phyloP scores from a whole-genome alignment of 1,140 invertebrate genomes.

The Lysiphlebus fabarum region DNA sequence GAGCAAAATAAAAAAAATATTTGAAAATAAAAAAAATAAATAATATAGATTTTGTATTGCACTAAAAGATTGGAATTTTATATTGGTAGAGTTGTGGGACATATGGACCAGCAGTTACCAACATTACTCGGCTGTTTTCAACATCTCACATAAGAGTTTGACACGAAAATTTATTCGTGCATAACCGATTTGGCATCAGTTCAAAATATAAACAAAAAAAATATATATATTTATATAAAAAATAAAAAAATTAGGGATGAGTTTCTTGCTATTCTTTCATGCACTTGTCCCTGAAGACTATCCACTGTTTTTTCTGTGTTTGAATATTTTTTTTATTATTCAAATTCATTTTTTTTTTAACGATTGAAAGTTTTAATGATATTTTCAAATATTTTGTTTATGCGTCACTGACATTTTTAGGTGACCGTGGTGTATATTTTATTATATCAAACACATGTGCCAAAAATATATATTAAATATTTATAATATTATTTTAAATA shows the following conservation, averaged over 20 bases:
- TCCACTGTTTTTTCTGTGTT: constrained; percentile 5
- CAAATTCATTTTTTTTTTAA: constrained; percentile 38
- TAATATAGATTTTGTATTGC: too few relatives aligned
- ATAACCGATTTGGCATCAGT: constrained; percentile 48
- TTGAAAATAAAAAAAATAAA: too few relatives aligned
- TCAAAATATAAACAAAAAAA: constrained; percentile 10
- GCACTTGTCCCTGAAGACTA: constrained; percentile 21
- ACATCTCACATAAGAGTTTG: constrained; percentile 37
- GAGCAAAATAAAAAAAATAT: too few relatives aligned
- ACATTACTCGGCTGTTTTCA: constrained; percentile 25
- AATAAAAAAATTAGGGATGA: too few relatives aligned
- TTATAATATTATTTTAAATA: too few relatives aligned
- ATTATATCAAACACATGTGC: too few relatives aligned
- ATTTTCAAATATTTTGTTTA: constrained; percentile 46
- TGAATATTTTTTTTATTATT: constrained; percentile 1
- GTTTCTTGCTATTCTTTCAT: constrained; percentile 3
- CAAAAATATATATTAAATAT: too few relatives aligned
- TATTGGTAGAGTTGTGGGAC: not conserved
- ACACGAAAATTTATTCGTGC: constrained; percentile 54
- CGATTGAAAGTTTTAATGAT: constrained; percentile 49
- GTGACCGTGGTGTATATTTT: too few relatives aligned
- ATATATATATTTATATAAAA: too few relatives aligned
- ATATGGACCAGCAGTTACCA: not conserved
- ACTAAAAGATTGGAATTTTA: too few relatives aligned
- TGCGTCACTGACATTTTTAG: constrained; percentile 21